Base-by-base conservation (phyloP, 2,888 invertebrate genomes). In the Schizaphis graminum region DNA sequence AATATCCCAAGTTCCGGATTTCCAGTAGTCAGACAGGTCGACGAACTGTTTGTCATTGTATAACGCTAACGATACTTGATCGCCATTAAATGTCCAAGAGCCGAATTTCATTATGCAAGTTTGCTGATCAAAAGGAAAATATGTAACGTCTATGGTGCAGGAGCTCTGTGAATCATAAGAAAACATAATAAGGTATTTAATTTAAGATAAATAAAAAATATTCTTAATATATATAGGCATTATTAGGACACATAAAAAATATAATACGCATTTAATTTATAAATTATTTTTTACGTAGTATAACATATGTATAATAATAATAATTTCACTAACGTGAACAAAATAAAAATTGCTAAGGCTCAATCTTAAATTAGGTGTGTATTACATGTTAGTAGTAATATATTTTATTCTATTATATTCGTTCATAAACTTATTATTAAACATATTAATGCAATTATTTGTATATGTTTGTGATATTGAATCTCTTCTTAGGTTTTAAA, bases 41-140 rank as follows among this genome's bases (percentile, higher is more conserved):
- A 99, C 99, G 96, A 98, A 98, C 96, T 98, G 98, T 96, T 99
- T 99, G 96, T 99, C 98, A 96, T 98, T 98, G 96, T 99, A 99
- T 92, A 99, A 96, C 28, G 98, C 98, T 95, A 99, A 97, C 35
- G 99, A 98, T 92, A 99, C 99, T 96, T 99, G 99, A 96, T 99
- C 99, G 44, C 99, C 99, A 95, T 99, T 99, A 96, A 99, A 99
- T 3, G 99, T 99, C 99, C 99, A 99, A 13, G 99, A 99, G 86
- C 99, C 99, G 95, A 99, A 99, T 96, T 99, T 99, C 99, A 99
- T 99, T 95, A 99, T 98, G 96, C 99, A 99, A 13, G 98, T 98
- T 97, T 99, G 99, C 96, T 99, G 99, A 96, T 99, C 99, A 96
- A 99, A 99, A 11, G 99, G 99, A 96, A 99, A 99, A 96, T 99